Evolutionary conservation across 2,797 vertebrate species (phyloP).

Genomic region (Ctenopoma kingsleyae): DNA sequence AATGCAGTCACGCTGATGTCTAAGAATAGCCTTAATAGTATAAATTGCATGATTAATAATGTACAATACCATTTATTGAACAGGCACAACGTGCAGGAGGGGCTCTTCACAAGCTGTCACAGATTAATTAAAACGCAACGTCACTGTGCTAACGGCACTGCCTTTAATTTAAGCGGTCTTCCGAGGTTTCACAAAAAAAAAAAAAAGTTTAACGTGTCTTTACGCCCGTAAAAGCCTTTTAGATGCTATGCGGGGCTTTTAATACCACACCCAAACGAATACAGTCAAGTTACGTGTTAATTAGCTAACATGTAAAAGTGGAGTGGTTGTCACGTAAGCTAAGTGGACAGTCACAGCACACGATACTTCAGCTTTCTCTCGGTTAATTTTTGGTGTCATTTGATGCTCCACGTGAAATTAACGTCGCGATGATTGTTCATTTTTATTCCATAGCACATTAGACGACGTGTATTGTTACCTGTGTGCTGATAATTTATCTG

Average conservation of each 20-base stretch:
- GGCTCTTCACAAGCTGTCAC: not conserved
- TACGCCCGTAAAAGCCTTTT: not conserved
- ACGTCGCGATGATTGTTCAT: not conserved
- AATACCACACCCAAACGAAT: not conserved
- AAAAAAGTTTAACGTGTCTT: not conserved
- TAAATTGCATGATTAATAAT: not conserved
- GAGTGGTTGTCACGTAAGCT: slow-evolving; percentile 54
- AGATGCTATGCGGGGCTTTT: not conserved
- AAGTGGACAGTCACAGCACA: slow-evolving; percentile 45
- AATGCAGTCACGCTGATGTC: not conserved
- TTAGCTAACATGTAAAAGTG: slow-evolving; percentile 35
- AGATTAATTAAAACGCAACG: not conserved
- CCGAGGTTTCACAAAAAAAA: not conserved
- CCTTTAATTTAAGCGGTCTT: not conserved
- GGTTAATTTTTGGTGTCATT: slow-evolving; percentile 16
- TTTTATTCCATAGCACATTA: not conserved
- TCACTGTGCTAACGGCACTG: slow-evolving; percentile 31
- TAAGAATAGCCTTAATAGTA: not conserved
- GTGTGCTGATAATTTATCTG: slow-evolving; percentile 56
- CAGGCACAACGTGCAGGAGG: not conserved
- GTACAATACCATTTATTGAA: not conserved
- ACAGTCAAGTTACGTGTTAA: slow-evolving; percentile 4
- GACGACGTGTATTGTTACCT: slow-evolving; percentile 67
- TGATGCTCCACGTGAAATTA: not conserved
- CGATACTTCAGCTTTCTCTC: slow-evolving; percentile 37